phyloP scores from a whole-genome alignment of 2,113 vertebrate species.

The Phoxinus phoxinus region DNA sequence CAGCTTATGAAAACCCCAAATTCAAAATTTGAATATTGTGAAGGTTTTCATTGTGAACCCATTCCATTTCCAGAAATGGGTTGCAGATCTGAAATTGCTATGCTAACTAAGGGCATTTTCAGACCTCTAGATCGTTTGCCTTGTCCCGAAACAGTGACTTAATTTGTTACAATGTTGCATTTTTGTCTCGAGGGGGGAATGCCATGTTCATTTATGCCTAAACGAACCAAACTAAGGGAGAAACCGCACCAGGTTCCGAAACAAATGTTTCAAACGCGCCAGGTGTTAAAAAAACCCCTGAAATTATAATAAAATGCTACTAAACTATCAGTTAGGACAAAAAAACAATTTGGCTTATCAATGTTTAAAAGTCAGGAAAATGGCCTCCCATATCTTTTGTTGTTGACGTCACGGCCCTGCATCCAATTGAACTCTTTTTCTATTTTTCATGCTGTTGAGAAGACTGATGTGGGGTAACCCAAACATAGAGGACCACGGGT shows the following conservation, averaged over 20 bases:
- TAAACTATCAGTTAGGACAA: neutral
- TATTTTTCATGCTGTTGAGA: constrained; percentile 47
- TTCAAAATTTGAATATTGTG: no score
- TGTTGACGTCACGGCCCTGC: neutral
- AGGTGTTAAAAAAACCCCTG: no score
- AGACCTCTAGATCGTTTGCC: no score
- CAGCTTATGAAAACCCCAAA: no score
- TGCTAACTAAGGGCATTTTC: neutral
- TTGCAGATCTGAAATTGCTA: neutral
- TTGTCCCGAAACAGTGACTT: no score
- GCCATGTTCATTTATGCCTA: no score
- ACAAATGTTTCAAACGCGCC: no score
- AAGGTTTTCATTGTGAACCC: no score
- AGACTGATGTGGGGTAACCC: constrained; percentile 66
- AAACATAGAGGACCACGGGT: constrained; percentile 62
- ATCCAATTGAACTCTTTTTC: neutral
- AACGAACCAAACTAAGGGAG: no score
- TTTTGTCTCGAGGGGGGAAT: no score
- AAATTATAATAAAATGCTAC: neutral
- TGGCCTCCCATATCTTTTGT: neutral
- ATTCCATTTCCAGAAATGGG: neutral
- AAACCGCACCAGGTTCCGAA: no score
- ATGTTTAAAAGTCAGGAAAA: neutral
- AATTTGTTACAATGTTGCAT: no score
- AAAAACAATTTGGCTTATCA: neutral